Percentiles rank a stretch among this genome's conserved stretches.
phyloP scores from a whole-genome alignment of 2,888 invertebrate species.

The Dioctria rufipes region DNA sequence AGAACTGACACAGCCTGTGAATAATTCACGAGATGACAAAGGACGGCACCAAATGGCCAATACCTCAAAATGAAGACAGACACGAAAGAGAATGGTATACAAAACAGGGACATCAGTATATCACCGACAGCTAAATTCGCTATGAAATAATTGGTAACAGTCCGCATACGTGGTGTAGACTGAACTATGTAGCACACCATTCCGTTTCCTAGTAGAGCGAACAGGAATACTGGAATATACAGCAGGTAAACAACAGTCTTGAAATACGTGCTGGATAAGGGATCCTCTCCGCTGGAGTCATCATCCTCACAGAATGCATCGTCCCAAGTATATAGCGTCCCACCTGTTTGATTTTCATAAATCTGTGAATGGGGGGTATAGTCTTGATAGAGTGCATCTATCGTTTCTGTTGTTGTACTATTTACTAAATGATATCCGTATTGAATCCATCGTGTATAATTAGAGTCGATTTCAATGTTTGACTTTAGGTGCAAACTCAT shows the following conservation, averaged over 20 bases:
- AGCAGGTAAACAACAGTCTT: constrained; percentile 79
- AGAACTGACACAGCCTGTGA: constrained; percentile 86
- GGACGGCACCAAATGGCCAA: constrained; percentile 89
- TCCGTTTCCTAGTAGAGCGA: constrained; percentile 82
- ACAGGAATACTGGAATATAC: constrained; percentile 81
- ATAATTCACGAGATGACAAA: constrained; percentile 89
- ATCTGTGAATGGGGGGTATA: not conserved
- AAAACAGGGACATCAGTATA: constrained; percentile 90
- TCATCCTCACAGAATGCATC: constrained; percentile 58
- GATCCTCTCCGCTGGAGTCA: constrained; percentile 61
- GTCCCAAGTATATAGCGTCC: constrained; percentile 10
- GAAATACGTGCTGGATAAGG: constrained; percentile 74
- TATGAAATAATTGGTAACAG: constrained; percentile 94
- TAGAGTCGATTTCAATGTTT: constrained; percentile 4
- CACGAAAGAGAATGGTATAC: constrained; percentile 92
- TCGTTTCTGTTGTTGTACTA: not conserved
- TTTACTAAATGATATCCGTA: constrained; percentile 1
- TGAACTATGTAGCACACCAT: constrained; percentile 90
- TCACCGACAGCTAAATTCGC: constrained; percentile 92
- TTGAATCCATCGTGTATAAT: constrained; percentile 32
- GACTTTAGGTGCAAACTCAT: constrained; percentile 20
- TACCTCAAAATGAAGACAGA: constrained; percentile 84
- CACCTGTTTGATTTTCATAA: constrained; percentile 34
- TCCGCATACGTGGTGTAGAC: constrained; percentile 88
- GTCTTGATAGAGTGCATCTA: constrained; percentile 9